These are phyloP conservation scores for Fopius arisanus DNA, from an alignment of 1,140 invertebrate species.

Conservation along the genomic window DNA sequence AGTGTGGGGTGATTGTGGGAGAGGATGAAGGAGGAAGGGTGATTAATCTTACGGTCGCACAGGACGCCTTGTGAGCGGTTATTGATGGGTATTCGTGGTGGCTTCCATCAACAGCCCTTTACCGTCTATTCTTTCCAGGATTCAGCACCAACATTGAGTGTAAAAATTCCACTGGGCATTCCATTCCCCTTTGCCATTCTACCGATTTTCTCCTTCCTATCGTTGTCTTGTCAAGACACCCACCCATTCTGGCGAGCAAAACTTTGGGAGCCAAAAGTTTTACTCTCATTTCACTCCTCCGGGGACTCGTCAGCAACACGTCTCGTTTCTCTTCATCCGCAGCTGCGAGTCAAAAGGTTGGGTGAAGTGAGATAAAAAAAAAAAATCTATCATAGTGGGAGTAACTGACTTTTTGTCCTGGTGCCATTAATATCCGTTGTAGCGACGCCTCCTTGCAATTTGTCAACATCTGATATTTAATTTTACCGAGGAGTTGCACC, in stretches of 20 bases:
- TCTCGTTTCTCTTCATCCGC: slow-evolving; percentile 65
- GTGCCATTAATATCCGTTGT: slow-evolving; percentile 66
- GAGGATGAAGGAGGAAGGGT: slow-evolving; percentile 57
- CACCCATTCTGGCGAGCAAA: not conserved
- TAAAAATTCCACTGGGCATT: slow-evolving; percentile 11
- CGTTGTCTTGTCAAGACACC: slow-evolving; percentile 7
- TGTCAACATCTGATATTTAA: slow-evolving; percentile 68
- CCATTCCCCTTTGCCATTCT: not conserved
- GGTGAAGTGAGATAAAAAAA: slow-evolving; percentile 45
- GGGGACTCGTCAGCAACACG: slow-evolving; percentile 38
- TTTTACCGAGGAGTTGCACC: slow-evolving; percentile 55
- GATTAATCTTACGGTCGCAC: slow-evolving; percentile 62
- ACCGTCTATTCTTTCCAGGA: not conserved
- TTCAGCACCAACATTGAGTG: not conserved
- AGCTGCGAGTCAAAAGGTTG: slow-evolving; percentile 46
- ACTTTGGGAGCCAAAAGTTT: not conserved
- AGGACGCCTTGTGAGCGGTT: slow-evolving; percentile 57
- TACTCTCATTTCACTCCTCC: slow-evolving; percentile 8
- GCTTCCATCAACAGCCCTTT: slow-evolving; percentile 5
- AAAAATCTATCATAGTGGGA: slow-evolving; percentile 39
- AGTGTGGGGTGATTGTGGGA: slow-evolving; percentile 19
- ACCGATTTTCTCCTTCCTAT: not conserved
- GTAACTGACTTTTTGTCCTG: slow-evolving; percentile 59
- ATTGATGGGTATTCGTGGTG: slow-evolving; percentile 59
- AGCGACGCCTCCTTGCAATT: slow-evolving; percentile 63